Conservation (phyloP, 2,888 invertebrate species). For the Cylloceria caligata region DNA sequence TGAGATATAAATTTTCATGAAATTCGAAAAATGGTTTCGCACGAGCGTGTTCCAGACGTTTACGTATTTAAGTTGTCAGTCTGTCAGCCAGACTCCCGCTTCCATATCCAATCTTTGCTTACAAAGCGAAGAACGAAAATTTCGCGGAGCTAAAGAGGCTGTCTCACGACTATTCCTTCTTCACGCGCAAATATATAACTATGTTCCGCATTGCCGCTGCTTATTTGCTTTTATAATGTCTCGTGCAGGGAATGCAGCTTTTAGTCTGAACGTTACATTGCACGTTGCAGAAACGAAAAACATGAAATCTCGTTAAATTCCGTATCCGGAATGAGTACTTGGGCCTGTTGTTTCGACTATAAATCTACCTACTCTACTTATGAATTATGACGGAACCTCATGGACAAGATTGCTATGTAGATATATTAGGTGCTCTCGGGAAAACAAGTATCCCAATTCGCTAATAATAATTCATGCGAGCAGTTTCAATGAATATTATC, state of each 20-base stretch:
- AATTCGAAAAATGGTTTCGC: too few relatives aligned
- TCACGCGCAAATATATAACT: conserved; percentile 2
- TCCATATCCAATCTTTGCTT: too few relatives aligned
- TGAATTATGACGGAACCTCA: conserved; percentile 40
- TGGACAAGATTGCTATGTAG: not conserved
- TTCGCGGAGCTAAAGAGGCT: too few relatives aligned
- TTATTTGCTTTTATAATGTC: conserved; percentile 37
- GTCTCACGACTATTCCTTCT: not conserved
- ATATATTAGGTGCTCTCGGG: conserved; percentile 10
- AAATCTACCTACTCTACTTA: conserved; percentile 28
- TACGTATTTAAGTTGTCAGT: too few relatives aligned
- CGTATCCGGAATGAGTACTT: not conserved
- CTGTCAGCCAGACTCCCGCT: too few relatives aligned
- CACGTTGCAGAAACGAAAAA: conserved; percentile 6
- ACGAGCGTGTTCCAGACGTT: too few relatives aligned
- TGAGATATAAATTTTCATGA: too few relatives aligned
- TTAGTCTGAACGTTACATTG: conserved; percentile 37
- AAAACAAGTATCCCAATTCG: conserved; percentile 24
- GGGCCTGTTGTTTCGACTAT: conserved; percentile 36
- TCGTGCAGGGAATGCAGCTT: conserved; percentile 35
- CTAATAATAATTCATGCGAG: conserved; percentile 25
- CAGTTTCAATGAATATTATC: conserved; percentile 35
- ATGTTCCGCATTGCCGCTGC: conserved; percentile 8
- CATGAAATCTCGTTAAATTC: conserved; percentile 25
- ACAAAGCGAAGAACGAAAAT: too few relatives aligned